phyloP scores from a whole-genome alignment of 2,888 invertebrate genomes.

The Epistrophella euchroma region DNA sequence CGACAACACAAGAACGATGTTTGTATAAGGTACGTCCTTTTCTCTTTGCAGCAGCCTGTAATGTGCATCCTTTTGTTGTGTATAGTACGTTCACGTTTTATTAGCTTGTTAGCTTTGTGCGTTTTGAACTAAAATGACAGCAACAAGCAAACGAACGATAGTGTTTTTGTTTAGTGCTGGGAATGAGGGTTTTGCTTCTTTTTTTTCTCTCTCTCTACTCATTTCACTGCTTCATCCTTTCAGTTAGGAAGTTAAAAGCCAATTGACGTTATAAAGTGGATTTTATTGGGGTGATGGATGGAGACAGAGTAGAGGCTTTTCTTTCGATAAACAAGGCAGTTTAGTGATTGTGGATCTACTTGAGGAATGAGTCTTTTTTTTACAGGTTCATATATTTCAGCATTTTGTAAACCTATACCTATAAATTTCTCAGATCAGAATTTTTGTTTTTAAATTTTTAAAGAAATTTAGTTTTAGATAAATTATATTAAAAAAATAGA shows the following conservation, averaged over 20 bases:
- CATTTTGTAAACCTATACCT: not conserved
- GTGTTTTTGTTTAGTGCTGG: conserved; percentile 14
- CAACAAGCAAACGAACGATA: conserved; percentile 42
- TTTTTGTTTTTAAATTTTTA: not conserved
- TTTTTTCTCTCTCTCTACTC: not conserved
- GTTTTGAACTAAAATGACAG: conserved; percentile 38
- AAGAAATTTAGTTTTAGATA: not conserved
- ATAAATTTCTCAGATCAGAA: not conserved
- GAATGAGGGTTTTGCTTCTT: not conserved
- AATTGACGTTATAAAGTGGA: conserved; percentile 37
- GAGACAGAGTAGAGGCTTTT: conserved; percentile 14
- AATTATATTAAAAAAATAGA: not conserved
- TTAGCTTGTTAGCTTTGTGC: conserved; percentile 56
- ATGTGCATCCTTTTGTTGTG: conserved; percentile 32
- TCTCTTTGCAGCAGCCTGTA: not conserved
- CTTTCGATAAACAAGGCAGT: conserved; percentile 43
- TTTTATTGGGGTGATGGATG: conserved; percentile 23
- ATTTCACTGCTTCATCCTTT: conserved; percentile 20
- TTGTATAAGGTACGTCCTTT: not conserved
- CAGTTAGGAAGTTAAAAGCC: conserved; percentile 29
- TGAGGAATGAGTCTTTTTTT: conserved; percentile 10
- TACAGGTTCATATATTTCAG: not conserved
- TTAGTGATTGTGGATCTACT: conserved; percentile 32
- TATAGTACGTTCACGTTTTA: conserved; percentile 28
- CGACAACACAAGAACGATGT: conserved; percentile 30